Evolutionary conservation across 2,113 vertebrate species (phyloP).

Genomic region (Lates calcarifer): DNA sequence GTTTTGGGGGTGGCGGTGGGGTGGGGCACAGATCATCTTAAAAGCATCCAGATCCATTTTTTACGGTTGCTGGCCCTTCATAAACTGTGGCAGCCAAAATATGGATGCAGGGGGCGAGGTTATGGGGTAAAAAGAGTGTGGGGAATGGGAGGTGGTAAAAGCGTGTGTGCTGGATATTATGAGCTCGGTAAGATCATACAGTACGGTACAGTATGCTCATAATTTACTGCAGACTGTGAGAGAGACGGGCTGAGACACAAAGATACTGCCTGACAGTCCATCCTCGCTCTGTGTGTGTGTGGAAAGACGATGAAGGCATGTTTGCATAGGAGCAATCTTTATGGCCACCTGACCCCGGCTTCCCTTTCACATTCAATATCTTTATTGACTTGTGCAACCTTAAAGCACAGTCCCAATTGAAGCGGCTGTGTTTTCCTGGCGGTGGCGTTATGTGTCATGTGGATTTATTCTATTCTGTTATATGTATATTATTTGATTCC

Average conservation of each 20-base stretch:
- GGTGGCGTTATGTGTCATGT: background rate
- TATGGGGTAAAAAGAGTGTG: background rate
- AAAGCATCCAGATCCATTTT: conserved; percentile 60
- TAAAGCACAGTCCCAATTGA: conserved; percentile 51
- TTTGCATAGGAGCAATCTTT: conserved; percentile 71
- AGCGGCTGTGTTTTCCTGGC: conserved; percentile 7
- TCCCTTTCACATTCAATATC: conserved; percentile 70
- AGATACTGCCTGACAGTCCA: conserved; percentile 46
- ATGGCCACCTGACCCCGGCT: conserved; percentile 66
- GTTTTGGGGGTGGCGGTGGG: too few species aligned
- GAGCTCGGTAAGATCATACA: conserved; percentile 54
- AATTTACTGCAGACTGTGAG: conserved; percentile 31
- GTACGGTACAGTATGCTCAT: conserved; percentile 20
- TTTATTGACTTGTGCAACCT: conserved; percentile 67
- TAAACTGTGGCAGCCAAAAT: conserved; percentile 56
- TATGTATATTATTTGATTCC: background rate
- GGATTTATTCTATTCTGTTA: conserved; percentile 9
- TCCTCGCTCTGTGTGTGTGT: conserved; percentile 26
- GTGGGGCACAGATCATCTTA: conserved; percentile 59
- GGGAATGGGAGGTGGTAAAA: conserved; percentile 18
- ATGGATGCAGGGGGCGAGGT: conserved; percentile 37
- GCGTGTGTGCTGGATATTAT: conserved; percentile 31
- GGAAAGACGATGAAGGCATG: conserved; percentile 58
- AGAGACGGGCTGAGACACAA: conserved; percentile 37
- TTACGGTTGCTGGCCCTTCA: conserved; percentile 35